Percentiles rank a stretch among this genome's conserved stretches.
These are phyloP conservation scores for Sebastes kiyomatsui DNA, from an alignment of 2,797 vertebrate species.

Conservation along the genomic window DNA sequence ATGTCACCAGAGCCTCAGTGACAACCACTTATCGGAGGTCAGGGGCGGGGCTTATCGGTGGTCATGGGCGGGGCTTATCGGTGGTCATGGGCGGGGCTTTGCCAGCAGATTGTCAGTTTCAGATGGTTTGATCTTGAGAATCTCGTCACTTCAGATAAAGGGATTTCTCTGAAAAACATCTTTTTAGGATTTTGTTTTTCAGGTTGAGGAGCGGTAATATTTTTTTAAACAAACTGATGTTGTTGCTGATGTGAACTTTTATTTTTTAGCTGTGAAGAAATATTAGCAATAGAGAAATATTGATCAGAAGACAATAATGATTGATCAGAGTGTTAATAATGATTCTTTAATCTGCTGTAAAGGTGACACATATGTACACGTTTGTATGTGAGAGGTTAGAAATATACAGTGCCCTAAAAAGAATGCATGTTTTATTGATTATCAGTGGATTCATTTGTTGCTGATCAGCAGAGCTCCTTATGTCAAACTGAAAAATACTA, in stretches of 20 bases:
- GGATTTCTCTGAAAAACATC: background rate
- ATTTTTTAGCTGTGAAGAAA: conserved; percentile 43
- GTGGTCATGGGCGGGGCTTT: background rate
- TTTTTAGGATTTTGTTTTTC: background rate
- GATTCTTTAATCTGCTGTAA: conserved; percentile 29
- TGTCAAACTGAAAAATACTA: background rate
- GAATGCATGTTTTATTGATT: background rate
- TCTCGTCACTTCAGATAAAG: background rate
- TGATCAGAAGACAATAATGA: conserved; percentile 15
- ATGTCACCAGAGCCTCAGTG: background rate
- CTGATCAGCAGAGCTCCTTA: background rate
- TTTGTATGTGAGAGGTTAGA: conserved; percentile 18
- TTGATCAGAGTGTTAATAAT: conserved; percentile 2
- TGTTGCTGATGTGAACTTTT: conserved; percentile 30
- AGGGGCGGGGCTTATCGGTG: background rate
- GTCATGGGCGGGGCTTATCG: background rate
- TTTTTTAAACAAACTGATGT: conserved; percentile 19
- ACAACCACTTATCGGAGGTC: background rate
- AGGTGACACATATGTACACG: background rate
- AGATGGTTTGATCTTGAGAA: background rate
- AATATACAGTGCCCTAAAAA: background rate
- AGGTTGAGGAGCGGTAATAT: background rate
- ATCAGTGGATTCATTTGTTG: background rate
- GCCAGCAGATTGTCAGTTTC: background rate
- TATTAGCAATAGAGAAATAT: conserved; percentile 51